These are phyloP conservation scores for Cebidichthys violaceus DNA, from an alignment of 2,113 vertebrate species.

Conservation along the genomic window DNA sequence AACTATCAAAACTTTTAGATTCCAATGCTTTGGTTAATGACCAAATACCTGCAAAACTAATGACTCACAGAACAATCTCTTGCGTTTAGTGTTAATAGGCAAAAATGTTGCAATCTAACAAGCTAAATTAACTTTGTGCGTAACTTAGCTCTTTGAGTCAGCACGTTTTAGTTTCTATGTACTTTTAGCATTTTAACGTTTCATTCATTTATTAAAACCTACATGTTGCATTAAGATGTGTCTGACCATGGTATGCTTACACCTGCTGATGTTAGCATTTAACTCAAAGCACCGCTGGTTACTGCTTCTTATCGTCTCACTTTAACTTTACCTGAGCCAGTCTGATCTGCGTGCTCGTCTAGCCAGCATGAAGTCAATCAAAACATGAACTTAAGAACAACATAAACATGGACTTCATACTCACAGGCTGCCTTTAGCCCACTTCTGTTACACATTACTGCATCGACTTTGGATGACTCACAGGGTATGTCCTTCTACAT, in stretches of 20 bases:
- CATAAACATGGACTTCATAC: neutral
- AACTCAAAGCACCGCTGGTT: neutral
- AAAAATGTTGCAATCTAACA: neutral
- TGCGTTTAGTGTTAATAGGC: neutral
- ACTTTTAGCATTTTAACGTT: neutral
- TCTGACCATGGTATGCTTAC: neutral
- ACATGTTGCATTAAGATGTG: neutral
- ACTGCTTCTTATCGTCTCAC: neutral
- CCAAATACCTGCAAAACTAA: neutral
- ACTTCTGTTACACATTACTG: constrained; percentile 43
- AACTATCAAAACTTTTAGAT: too few relatives aligned
- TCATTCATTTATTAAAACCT: neutral
- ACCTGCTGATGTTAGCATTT: neutral
- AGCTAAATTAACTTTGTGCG: neutral
- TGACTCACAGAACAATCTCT: neutral
- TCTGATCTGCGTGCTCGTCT: too few relatives aligned
- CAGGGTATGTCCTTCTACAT: constrained; percentile 9
- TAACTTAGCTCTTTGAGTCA: neutral
- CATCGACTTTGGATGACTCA: constrained; percentile 48
- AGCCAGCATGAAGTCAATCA: neutral
- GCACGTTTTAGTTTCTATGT: neutral
- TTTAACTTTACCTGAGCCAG: neutral
- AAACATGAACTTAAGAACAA: neutral
- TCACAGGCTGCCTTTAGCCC: constrained; percentile 5
- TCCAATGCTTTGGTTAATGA: neutral